These are phyloP conservation scores for Camarhynchus parvulus DNA, from an alignment of 2,113 vertebrate genomes.

Conservation along the genomic window DNA sequence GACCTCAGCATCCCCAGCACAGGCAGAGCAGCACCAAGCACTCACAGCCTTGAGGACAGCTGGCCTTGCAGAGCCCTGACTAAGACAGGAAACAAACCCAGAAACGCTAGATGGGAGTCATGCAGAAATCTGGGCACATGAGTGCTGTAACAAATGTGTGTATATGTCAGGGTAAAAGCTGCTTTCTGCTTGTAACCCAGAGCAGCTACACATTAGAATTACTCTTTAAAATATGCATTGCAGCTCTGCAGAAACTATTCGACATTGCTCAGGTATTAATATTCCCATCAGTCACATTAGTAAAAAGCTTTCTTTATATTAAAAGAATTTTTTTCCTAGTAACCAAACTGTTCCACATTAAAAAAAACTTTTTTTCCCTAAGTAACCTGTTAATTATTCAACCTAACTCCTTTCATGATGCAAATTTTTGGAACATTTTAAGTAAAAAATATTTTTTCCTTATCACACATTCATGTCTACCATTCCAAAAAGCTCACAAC, in stretches of 20 bases:
- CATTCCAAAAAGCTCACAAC: constrained; percentile 43
- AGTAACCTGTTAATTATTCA: constrained; percentile 32
- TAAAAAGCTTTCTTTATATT: neutral
- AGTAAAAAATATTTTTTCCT: constrained; percentile 11
- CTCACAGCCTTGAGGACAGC: neutral
- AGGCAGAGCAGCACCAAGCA: neutral
- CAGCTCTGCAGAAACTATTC: neutral
- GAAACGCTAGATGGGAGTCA: neutral
- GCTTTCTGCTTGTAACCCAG: constrained; percentile 38
- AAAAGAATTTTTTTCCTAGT: neutral
- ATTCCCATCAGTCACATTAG: neutral
- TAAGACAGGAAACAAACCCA: neutral
- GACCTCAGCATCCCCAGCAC: neutral
- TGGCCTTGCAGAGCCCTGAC: constrained; percentile 25
- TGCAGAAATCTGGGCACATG: neutral
- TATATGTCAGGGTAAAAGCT: neutral
- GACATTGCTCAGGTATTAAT: neutral
- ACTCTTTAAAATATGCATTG: neutral
- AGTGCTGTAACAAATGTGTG: neutral
- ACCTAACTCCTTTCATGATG: neutral
- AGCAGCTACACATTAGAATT: constrained; percentile 34
- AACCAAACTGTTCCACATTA: neutral
- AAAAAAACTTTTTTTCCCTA: neutral
- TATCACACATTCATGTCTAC: constrained; percentile 34
- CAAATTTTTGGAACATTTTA: constrained; percentile 25